Percentiles rank a stretch among this genome's conserved stretches.
These are phyloP conservation scores for Otus scops DNA, from an alignment of 2,797 vertebrate genomes.

Conservation along the genomic window DNA sequence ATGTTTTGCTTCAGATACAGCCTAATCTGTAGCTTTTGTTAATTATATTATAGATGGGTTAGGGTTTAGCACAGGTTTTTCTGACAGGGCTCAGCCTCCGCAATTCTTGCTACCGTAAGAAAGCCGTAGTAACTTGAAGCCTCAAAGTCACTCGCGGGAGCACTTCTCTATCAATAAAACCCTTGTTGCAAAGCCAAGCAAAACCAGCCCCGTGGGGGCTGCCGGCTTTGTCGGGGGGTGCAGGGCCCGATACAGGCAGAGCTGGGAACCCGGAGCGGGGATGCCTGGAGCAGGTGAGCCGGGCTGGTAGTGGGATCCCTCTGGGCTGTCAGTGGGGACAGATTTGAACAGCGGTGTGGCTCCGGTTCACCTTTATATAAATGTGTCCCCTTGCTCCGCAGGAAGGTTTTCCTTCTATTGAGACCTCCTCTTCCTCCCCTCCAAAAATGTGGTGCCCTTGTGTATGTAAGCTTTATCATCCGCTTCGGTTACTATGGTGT, in stretches of 20 bases:
- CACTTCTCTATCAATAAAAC: background rate
- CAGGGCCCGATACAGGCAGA: background rate
- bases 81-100: background rate
- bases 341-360: background rate
- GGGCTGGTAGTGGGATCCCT: background rate
- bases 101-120: background rate
- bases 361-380: background rate
- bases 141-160: background rate
- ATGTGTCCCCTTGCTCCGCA: accelerated
- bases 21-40: background rate
- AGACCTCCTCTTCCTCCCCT: background rate
- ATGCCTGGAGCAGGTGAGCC: background rate
- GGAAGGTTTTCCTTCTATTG: background rate
- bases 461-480: background rate
- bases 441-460: background rate
- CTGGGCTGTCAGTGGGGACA: background rate
- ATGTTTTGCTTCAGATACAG: background rate
- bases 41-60: background rate
- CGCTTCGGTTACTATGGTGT: slow-evolving; percentile 27
- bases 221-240: accelerated
- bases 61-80: background rate
- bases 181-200: slow-evolving; percentile 13
- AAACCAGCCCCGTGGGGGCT: background rate
- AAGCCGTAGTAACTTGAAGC: background rate
- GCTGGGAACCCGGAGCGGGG: background rate